Conservation (phyloP, 2,888 invertebrate species). For the Creontiades dilutus region DNA sequence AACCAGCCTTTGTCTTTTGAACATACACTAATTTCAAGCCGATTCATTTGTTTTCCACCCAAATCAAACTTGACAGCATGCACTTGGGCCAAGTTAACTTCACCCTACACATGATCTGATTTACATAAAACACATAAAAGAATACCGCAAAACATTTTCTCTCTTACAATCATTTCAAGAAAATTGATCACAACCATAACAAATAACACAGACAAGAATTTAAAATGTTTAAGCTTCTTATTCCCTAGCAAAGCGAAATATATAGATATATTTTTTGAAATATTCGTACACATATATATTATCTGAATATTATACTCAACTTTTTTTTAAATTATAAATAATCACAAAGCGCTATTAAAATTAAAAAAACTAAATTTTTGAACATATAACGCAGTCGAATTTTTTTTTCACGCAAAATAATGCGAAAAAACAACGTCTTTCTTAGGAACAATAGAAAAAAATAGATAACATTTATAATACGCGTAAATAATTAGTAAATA, state of each 20-base stretch:
- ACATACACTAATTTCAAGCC: too few relatives aligned
- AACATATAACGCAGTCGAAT: background rate
- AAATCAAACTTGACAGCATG: too few relatives aligned
- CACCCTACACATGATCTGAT: background rate
- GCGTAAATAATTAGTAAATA: background rate
- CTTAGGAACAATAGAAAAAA: slow-evolving; percentile 45
- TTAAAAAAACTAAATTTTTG: background rate
- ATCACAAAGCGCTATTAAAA: background rate
- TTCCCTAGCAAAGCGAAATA: slow-evolving; percentile 1
- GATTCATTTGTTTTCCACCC: too few relatives aligned
- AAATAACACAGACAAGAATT: slow-evolving; percentile 54
- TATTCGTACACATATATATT: slow-evolving; percentile 1
- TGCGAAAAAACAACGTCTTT: slow-evolving; percentile 44
- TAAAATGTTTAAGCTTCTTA: slow-evolving; percentile 33
- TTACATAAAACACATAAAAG: background rate
- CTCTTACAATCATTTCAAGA: background rate
- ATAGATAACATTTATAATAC: slow-evolving; percentile 53
- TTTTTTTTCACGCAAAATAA: background rate
- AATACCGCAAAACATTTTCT: background rate
- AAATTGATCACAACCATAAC: slow-evolving; percentile 58
- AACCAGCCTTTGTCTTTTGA: too few relatives aligned
- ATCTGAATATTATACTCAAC: background rate
- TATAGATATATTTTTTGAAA: background rate
- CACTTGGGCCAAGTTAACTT: too few relatives aligned
- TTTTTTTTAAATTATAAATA: background rate